Evolutionary conservation across 2,113 vertebrate species (phyloP).

Genomic region (Danio rerio): DNA sequence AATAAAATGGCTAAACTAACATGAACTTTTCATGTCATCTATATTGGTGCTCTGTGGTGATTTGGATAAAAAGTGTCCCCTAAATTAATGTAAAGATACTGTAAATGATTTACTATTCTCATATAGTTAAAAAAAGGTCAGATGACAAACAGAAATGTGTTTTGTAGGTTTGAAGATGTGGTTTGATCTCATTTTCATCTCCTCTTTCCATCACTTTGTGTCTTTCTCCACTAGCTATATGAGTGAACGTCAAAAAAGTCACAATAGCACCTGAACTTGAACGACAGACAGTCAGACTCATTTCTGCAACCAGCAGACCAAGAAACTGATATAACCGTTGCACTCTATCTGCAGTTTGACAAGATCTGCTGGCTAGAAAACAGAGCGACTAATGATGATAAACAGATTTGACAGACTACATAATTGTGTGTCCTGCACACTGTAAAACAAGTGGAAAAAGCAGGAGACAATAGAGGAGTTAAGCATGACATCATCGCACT

Average conservation of each 20-base stretch:
- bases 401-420: conserved; percentile 27
- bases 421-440: conserved; percentile 19
- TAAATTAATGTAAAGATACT: too few relatives aligned
- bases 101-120: too few relatives aligned
- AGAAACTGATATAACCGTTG: background rate
- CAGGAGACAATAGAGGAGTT: conserved; percentile 8
- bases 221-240: background rate
- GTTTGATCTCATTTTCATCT: background rate
- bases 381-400: background rate
- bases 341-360: background rate
- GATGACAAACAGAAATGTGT: too few relatives aligned
- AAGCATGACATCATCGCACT: background rate
- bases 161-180: too few relatives aligned
- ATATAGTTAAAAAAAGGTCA: too few relatives aligned
- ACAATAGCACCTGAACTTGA: background rate
- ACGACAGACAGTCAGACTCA: background rate
- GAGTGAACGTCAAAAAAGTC: background rate
- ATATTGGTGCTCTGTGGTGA: too few relatives aligned
- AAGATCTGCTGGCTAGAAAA: background rate
- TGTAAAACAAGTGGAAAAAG: conserved; percentile 5
- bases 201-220: background rate
- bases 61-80: too few relatives aligned
- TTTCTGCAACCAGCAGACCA: background rate
- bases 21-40: too few relatives aligned
- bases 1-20: too few relatives aligned